Evolutionary conservation across 2,113 vertebrate species (phyloP).

Genomic region (Meriones unguiculatus): DNA sequence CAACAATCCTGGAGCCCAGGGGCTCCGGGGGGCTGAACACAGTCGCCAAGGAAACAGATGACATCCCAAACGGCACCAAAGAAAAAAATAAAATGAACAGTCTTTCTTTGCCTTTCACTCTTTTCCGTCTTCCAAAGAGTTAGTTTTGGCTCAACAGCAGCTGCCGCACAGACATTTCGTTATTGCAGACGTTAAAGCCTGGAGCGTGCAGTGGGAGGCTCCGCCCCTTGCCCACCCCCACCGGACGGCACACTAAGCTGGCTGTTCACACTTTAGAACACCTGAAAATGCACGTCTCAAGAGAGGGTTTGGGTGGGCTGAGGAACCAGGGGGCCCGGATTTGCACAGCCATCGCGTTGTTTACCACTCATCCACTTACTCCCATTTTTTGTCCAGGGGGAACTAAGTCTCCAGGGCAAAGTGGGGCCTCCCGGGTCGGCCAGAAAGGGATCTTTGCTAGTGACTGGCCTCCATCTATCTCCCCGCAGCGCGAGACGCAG

Average conservation of each 20-base stretch:
- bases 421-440: slow-evolving; percentile 67
- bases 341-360: background rate
- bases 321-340: background rate
- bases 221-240: slow-evolving; percentile 72
- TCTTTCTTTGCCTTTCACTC: slow-evolving; percentile 89
- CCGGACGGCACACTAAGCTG: slow-evolving; percentile 81
- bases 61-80: slow-evolving; percentile 97
- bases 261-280: slow-evolving; percentile 71
- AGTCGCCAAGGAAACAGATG: slow-evolving; percentile 99
- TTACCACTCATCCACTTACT: background rate
- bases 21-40: slow-evolving; percentile 95
- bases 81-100: slow-evolving; percentile 89
- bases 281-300: slow-evolving; percentile 69
- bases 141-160: slow-evolving; percentile 92
- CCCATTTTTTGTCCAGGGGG: slow-evolving; percentile 49
- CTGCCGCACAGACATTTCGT: slow-evolving; percentile 89
- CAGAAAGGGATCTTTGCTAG: slow-evolving; percentile 17
- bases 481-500: slow-evolving; percentile 45
- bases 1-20: slow-evolving; percentile 95
- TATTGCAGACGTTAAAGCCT: slow-evolving; percentile 84
- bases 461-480: slow-evolving; percentile 64
- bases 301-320: slow-evolving; percentile 20
- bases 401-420: slow-evolving; percentile 68
- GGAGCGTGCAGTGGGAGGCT: slow-evolving; percentile 70
- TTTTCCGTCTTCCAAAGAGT: slow-evolving; percentile 89